These are phyloP conservation scores for Papilio dardanus DNA, from an alignment of 1,140 invertebrate genomes.

Conservation along the genomic window DNA sequence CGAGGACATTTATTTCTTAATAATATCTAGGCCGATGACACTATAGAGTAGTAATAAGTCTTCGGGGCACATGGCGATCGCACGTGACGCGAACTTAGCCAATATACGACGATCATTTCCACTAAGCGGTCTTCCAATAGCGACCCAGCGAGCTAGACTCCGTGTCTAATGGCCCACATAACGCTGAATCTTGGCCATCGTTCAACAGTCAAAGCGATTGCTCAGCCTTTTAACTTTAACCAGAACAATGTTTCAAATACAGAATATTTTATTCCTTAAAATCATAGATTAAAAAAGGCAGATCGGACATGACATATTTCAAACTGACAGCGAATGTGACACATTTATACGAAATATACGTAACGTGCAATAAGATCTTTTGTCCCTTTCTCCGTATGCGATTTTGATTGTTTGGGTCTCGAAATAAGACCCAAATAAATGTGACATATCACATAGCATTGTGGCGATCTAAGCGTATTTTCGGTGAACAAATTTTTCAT, in stretches of 20 bases:
- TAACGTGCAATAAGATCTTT: no score
- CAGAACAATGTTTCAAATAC: background rate
- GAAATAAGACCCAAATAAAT: no score
- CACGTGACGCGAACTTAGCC: slow-evolving; percentile 44
- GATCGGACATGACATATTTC: no score
- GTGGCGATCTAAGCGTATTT: no score
- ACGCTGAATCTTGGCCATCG: slow-evolving; percentile 38
- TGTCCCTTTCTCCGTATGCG: no score
- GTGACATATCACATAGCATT: no score
- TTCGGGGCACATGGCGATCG: slow-evolving; percentile 42
- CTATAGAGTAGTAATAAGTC: slow-evolving; percentile 44
- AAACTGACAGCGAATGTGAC: no score
- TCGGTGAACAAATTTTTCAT: no score
- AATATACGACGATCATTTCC: slow-evolving; percentile 47
- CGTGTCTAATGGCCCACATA: slow-evolving; percentile 40
- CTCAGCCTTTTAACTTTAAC: slow-evolving; percentile 35
- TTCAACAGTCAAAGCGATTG: slow-evolving; percentile 32
- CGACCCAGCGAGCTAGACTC: slow-evolving; percentile 41
- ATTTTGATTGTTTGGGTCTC: no score
- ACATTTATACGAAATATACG: no score
- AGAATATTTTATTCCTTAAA: background rate
- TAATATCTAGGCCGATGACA: slow-evolving; percentile 37
- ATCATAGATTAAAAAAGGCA: background rate
- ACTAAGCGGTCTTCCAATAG: slow-evolving; percentile 49
- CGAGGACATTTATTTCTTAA: slow-evolving; percentile 25